A percentile compares a stretch with the other conserved stretches of the same genome.
These are phyloP conservation scores for Thaumatotibia leucotreta DNA, from an alignment of 1,140 invertebrate species.

Conservation along the genomic window DNA sequence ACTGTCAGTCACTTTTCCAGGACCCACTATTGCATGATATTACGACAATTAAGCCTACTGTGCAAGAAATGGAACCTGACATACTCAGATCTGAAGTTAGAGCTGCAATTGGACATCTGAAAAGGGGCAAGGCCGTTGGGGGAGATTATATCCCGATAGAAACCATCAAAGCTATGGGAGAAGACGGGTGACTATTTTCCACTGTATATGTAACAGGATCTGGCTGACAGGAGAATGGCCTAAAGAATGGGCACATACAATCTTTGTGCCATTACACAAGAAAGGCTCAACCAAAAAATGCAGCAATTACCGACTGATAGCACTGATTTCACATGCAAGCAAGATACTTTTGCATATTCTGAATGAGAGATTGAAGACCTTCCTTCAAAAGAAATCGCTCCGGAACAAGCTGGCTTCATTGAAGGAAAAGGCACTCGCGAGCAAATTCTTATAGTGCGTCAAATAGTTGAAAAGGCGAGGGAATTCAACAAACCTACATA, in stretches of 20 bases:
- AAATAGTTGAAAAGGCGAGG: background rate
- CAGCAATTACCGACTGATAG: constrained; percentile 22
- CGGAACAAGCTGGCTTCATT: constrained; percentile 27
- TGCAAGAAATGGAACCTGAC: constrained; percentile 23
- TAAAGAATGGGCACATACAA: constrained; percentile 18
- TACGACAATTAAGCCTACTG: constrained; percentile 15
- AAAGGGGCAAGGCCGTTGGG: constrained; percentile 24
- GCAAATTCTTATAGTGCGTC: constrained; percentile 21
- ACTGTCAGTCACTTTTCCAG: constrained; percentile 28
- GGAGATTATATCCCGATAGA: constrained; percentile 24
- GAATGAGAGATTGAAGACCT: constrained; percentile 19
- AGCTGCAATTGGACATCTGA: constrained; percentile 25
- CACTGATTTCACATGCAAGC: constrained; percentile 25
- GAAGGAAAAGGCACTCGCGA: constrained; percentile 24
- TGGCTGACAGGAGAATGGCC: constrained; percentile 23
- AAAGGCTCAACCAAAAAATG: no score
- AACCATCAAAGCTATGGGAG: constrained; percentile 13
- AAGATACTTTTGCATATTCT: constrained; percentile 28
- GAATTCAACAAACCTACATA: constrained; percentile 7
- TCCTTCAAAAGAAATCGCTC: constrained; percentile 17
- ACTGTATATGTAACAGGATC: constrained; percentile 21
- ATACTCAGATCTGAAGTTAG: constrained; percentile 23
- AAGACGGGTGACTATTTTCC: constrained; percentile 6
- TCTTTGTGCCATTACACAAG: constrained; percentile 22
- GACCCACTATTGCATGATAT: constrained; percentile 21